These are phyloP conservation scores for Cephalotes varians DNA, from an alignment of 2,888 invertebrate species.

Conservation along the genomic window DNA sequence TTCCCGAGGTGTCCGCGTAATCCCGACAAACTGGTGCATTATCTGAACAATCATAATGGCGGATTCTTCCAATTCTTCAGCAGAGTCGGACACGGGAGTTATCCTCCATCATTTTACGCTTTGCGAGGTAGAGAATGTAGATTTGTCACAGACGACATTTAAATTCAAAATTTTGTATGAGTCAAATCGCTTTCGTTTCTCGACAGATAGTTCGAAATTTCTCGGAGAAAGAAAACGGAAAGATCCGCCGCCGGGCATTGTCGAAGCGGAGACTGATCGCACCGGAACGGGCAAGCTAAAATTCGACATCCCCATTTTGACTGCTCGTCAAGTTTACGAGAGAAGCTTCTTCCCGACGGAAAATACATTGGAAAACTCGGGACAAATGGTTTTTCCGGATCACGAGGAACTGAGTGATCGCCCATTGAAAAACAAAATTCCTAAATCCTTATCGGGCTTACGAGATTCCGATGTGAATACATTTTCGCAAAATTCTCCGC, in stretches of 20 bases:
- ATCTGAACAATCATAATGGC: conserved; percentile 94
- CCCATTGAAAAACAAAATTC: conserved; percentile 12
- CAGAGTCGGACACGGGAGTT: conserved; percentile 34
- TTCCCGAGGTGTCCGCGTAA: conserved; percentile 92
- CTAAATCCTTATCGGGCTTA: conserved; percentile 17
- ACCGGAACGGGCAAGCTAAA: conserved; percentile 87
- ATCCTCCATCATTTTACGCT: background rate
- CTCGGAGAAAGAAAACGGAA: conserved; percentile 19
- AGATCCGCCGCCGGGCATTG: background rate
- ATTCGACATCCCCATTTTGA: conserved; percentile 70
- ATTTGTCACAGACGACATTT: background rate
- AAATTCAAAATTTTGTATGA: background rate
- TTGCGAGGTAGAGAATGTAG: conserved; percentile 33
- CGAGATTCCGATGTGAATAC: background rate
- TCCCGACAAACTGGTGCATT: conserved; percentile 90
- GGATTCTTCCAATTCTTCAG: conserved; percentile 94
- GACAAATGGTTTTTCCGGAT: conserved; percentile 56
- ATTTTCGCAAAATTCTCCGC: background rate
- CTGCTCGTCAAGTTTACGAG: conserved; percentile 9
- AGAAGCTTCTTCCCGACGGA: conserved; percentile 36
- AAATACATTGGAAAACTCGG: conserved; percentile 7
- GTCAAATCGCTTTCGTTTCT: conserved; percentile 11
- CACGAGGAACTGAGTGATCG: background rate
- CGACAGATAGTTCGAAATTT: conserved; percentile 6
- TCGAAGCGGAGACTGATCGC: conserved; percentile 73